These are phyloP conservation scores for Brachionus rotundiformis DNA, from an alignment of 1,140 invertebrate species.

Conservation along the genomic window DNA sequence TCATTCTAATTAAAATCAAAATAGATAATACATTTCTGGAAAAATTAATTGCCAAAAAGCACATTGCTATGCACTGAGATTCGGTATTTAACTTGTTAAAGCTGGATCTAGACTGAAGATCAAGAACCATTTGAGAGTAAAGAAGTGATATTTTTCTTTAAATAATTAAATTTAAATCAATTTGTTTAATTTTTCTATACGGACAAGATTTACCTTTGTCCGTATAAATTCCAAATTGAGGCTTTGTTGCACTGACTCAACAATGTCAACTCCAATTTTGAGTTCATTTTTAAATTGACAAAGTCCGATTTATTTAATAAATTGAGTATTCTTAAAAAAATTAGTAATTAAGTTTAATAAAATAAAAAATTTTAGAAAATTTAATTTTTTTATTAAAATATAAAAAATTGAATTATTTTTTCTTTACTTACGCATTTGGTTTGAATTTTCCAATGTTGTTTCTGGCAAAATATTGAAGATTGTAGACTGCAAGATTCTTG, in stretches of 20 bases:
- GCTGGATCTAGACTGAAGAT: conserved; percentile 19
- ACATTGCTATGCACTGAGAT: conserved; percentile 50
- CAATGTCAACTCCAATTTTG: conserved; percentile 45
- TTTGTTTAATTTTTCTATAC: no score
- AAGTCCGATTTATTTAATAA: conserved; percentile 46
- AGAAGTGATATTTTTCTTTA: conserved; percentile 29
- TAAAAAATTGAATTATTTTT: no score
- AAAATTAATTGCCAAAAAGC: conserved; percentile 18
- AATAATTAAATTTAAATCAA: no score
- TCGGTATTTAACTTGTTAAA: conserved; percentile 39
- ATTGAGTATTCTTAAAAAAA: conserved; percentile 23
- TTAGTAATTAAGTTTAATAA: no score
- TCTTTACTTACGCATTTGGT: conserved; percentile 33
- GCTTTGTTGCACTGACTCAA: conserved; percentile 48
- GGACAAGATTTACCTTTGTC: conserved; percentile 46
- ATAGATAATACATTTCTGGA: conserved; percentile 3
- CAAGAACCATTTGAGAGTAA: conserved; percentile 39
- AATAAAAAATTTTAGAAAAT: no score
- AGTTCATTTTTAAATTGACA: conserved; percentile 51
- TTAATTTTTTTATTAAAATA: neutral
- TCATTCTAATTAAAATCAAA: neutral
- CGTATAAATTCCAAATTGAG: conserved; percentile 36
- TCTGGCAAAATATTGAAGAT: conserved; percentile 45
- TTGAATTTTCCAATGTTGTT: conserved; percentile 41
- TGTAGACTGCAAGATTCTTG: conserved; percentile 33